A percentile compares a stretch with the other conserved stretches of the same genome.
phyloP scores from a whole-genome alignment of 2,797 vertebrate species.

The Liasis olivaceus region DNA sequence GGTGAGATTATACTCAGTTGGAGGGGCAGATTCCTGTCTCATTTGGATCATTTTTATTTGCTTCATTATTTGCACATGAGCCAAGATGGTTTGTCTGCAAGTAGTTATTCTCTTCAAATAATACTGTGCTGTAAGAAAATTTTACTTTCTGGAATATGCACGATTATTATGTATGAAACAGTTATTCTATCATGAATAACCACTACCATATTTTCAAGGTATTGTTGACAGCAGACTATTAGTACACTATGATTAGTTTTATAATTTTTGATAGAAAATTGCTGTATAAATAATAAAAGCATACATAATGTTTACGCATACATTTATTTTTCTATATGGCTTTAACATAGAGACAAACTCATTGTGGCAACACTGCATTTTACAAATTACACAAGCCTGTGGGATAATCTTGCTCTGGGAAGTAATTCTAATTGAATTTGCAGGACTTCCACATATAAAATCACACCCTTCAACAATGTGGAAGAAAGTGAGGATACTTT shows the following conservation, averaged over 20 bases:
- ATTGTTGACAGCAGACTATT: neutral
- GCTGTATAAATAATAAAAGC: neutral
- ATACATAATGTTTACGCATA: neutral
- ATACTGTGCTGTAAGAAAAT: neutral
- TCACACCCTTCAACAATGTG: neutral
- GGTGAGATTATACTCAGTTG: neutral
- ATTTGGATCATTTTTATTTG: neutral
- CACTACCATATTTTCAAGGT: neutral
- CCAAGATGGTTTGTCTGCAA: neutral
- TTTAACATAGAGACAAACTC: rapidly evolving
- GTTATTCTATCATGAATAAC: slow-evolving; percentile 1
- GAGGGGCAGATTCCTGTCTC: neutral
- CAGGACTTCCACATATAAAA: neutral
- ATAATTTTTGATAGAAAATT: neutral
- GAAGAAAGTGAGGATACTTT: neutral
- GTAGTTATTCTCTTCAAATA: neutral
- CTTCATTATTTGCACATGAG: neutral
- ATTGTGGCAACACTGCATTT: neutral
- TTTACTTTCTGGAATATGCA: slow-evolving; percentile 1
- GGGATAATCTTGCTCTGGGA: neutral
- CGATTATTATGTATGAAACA: neutral
- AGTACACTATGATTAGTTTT: neutral
- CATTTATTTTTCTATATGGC: neutral
- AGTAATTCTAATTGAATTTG: neutral
- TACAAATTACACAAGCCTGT: neutral